Conservation (phyloP, 2,888 invertebrate genomes). For the Antheraea assamensis region DNA sequence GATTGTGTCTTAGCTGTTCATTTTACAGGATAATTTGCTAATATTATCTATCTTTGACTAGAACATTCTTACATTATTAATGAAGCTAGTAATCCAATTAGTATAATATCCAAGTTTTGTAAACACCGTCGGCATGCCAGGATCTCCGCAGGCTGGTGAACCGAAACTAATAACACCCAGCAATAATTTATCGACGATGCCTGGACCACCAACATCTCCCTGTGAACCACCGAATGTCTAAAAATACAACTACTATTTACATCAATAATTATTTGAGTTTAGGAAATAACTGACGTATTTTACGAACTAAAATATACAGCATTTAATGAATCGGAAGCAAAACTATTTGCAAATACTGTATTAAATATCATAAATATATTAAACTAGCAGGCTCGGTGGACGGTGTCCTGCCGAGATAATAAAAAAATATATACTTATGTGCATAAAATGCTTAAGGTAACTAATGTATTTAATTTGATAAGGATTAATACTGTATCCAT, state of each 20-base stretch:
- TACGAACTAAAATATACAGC: neutral
- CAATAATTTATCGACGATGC: slow-evolving; percentile 36
- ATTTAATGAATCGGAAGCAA: neutral
- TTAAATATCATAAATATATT: too few relatives aligned
- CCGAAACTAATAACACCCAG: slow-evolving; percentile 54
- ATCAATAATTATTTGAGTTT: neutral
- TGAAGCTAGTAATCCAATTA: slow-evolving; percentile 47
- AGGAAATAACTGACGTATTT: neutral
- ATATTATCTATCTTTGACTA: neutral
- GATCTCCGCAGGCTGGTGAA: slow-evolving; percentile 44
- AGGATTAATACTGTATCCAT: too few relatives aligned
- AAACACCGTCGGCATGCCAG: slow-evolving; percentile 52
- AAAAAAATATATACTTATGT: too few relatives aligned
- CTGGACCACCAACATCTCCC: slow-evolving; percentile 52
- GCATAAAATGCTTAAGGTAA: too few relatives aligned
- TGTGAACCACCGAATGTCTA: slow-evolving; percentile 26
- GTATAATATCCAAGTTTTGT: slow-evolving; percentile 45
- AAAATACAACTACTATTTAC: neutral
- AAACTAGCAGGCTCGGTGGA: too few relatives aligned
- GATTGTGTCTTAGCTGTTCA: neutral
- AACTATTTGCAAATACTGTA: neutral
- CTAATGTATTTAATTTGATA: too few relatives aligned
- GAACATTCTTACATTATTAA: slow-evolving; percentile 35
- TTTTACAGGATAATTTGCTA: neutral
- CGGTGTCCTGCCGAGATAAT: too few relatives aligned